A percentile compares a stretch with the other conserved stretches of the same genome.
Conservation (phyloP, 64 coral and sea anemone species). For the Platygyra sinensis region DNA sequence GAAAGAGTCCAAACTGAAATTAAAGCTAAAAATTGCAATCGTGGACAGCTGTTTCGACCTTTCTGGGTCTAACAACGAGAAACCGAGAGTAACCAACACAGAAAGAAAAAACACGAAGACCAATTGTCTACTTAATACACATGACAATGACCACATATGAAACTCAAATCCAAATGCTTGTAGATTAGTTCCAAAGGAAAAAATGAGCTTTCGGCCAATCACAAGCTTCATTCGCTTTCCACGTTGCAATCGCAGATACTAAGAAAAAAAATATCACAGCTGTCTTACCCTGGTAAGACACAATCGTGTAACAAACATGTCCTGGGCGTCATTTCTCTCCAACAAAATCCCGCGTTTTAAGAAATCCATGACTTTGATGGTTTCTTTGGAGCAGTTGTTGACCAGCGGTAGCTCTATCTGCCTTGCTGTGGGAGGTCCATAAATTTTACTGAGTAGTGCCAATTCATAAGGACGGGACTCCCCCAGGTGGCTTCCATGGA, state of each 20-base stretch:
- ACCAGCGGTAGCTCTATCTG: slow-evolving; percentile 59
- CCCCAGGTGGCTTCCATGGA: background rate
- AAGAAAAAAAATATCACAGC: background rate
- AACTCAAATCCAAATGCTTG: too few relatives aligned
- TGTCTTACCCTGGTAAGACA: slow-evolving; percentile 24
- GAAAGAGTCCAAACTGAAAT: too few relatives aligned
- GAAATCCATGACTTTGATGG: slow-evolving; percentile 60
- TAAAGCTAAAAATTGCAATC: too few relatives aligned
- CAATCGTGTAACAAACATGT: slow-evolving; percentile 60
- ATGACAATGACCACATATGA: too few relatives aligned
- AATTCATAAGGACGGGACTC: background rate
- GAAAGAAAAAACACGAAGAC: too few relatives aligned
- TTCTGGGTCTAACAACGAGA: too few relatives aligned
- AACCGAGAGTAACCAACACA: too few relatives aligned
- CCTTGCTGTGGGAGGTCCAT: slow-evolving; percentile 53
- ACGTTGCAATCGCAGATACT: too few relatives aligned
- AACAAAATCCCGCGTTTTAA: slow-evolving; percentile 71
- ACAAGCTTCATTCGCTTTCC: too few relatives aligned
- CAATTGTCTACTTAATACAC: too few relatives aligned
- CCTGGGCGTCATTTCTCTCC: slow-evolving; percentile 56
- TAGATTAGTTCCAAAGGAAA: background rate
- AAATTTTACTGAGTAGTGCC: slow-evolving; percentile 24
- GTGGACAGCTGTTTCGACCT: too few relatives aligned
- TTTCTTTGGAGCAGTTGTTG: slow-evolving; percentile 25
- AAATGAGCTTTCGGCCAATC: too few relatives aligned